phyloP scores from a whole-genome alignment of 2,888 invertebrate genomes.

The Cephus sareptanus region DNA sequence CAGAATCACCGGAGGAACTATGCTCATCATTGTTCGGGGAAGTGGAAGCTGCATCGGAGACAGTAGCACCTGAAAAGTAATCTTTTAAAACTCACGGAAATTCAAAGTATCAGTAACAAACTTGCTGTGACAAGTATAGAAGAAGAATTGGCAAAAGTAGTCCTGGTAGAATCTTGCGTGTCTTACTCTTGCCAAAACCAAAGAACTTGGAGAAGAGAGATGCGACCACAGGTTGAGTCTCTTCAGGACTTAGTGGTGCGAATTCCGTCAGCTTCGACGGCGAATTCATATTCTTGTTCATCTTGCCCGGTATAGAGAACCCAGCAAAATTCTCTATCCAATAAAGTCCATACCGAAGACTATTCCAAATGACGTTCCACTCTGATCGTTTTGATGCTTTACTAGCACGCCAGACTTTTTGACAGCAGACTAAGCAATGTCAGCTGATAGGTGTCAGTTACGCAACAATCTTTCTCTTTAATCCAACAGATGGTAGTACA shows the following conservation, averaged over 20 bases:
- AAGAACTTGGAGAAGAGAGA: slow-evolving; percentile 82
- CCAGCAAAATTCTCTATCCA: background rate
- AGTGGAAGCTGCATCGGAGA: slow-evolving; percentile 28
- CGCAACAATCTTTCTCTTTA: background rate
- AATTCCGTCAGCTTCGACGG: slow-evolving; percentile 81
- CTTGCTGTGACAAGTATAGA: background rate
- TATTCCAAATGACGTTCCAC: background rate
- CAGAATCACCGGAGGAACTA: slow-evolving; percentile 54
- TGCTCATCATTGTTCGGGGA: slow-evolving; percentile 54
- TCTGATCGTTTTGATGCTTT: background rate
- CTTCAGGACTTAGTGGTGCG: slow-evolving; percentile 81
- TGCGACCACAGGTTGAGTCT: slow-evolving; percentile 77
- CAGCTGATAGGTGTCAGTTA: background rate
- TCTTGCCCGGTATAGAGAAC: slow-evolving; percentile 37
- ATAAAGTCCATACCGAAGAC: background rate
- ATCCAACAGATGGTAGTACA: background rate
- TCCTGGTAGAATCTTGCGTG: slow-evolving; percentile 45
- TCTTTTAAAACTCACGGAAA: slow-evolving; percentile 31
- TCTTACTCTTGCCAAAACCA: slow-evolving; percentile 74
- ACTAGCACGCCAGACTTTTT: background rate
- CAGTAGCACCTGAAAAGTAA: background rate
- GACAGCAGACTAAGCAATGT: background rate
- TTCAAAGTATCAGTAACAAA: slow-evolving; percentile 1
- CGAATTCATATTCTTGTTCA: slow-evolving; percentile 73
- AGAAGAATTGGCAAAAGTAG: slow-evolving; percentile 10